Evolutionary conservation across 2,113 vertebrate species (phyloP), one percentile per base, ranked within the genome.

Genomic region (Hippocampus abdominalis): DNA sequence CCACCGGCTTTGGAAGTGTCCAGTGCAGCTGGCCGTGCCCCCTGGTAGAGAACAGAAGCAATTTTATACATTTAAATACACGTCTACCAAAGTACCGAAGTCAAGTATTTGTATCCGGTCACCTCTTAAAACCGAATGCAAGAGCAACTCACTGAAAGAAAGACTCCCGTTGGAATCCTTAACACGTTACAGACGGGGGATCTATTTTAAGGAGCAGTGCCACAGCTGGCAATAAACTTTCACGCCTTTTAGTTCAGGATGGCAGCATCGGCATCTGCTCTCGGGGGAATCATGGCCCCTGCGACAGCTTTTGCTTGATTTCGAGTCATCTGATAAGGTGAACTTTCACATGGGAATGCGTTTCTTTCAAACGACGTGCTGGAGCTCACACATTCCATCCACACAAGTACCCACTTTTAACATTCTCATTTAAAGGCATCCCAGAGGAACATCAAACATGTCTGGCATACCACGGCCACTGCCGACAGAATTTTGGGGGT

Each of bases 291-390:
- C 75, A 75, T 70, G 69, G 27, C 25, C 69, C 77, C 77, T 4
- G 73, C 78, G 71, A 81, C 82, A 59, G 82, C 83, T 81, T 83
- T 63, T 59, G 72, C 75, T 86, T 84, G 79, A 77, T 85, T 86
- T 86, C 69, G 25, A 83, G 82, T 81, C 79, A 79, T 82, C 80
- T 74, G 60, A 80, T 77, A 81, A 82, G 62, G 88, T 81, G 61
- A 74, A 78, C 79, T 91, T 93, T 92, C 91, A 87, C 91, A 84
- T 90, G 92, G 88, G 91, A 93, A 93, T 81, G 79, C 80, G 74
- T 64, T 80, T 88, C 71, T 76, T 67, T 77, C 69, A 69, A 87
- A 76, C 76, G 79, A 82, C 69, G 79, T 84, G 82, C 87, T 83
- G 63, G 13, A 65, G 74, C 83, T 76, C 85, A 79, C 82, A 86